Conservation (phyloP, 2,888 invertebrate genomes). For the Terebella lapidaria region DNA sequence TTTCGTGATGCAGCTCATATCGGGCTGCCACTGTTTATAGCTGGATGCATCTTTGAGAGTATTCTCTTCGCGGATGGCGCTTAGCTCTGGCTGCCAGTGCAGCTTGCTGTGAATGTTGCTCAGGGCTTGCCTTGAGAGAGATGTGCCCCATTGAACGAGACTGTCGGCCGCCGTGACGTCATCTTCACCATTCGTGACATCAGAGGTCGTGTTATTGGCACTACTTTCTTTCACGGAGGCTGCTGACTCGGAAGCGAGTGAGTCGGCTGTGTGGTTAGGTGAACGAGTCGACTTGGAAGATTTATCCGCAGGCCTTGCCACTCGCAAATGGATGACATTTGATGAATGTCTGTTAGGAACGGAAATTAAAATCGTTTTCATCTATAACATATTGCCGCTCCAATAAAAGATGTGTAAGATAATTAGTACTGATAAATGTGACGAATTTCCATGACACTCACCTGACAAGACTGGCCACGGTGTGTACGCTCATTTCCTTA, state of each 20-base stretch:
- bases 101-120: neutral
- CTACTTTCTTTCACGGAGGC: too few species aligned
- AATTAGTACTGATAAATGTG: too few species aligned
- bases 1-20: neutral
- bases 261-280: too few species aligned
- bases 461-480: neutral
- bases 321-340: neutral
- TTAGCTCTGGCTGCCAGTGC: neutral
- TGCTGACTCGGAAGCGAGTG: too few species aligned
- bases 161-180: neutral
- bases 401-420: too few species aligned
- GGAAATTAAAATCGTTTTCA: too few species aligned
- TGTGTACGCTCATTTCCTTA: neutral
- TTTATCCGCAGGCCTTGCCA: neutral
- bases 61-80: neutral
- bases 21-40: neutral
- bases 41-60: neutral
- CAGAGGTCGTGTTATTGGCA: too few species aligned
- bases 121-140: neutral
- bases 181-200: neutral
- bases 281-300: too few species aligned
- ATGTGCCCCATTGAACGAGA: neutral
- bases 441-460: too few species aligned
- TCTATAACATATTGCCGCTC: too few species aligned
- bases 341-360: neutral